Evolutionary conservation across 2,113 vertebrate genomes (phyloP).

Genomic region (Saiga tatarica): DNA sequence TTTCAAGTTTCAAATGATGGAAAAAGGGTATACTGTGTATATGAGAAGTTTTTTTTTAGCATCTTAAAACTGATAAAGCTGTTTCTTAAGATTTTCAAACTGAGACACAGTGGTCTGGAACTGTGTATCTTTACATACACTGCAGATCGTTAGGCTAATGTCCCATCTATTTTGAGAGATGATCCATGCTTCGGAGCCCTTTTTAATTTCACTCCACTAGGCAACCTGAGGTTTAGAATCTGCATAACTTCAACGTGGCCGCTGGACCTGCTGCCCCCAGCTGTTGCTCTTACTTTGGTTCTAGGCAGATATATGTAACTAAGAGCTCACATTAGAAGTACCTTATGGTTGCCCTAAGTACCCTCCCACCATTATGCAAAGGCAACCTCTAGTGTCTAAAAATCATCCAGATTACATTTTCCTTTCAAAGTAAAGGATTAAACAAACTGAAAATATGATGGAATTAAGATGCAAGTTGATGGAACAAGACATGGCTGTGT

Average conservation of each 20-base stretch:
- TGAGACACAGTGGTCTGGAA: background rate
- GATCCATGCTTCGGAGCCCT: background rate
- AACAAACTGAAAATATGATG: background rate
- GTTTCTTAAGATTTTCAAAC: background rate
- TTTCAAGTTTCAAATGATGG: background rate
- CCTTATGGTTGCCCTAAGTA: background rate
- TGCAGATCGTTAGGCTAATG: background rate
- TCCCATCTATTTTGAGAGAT: background rate
- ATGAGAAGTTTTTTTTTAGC: background rate
- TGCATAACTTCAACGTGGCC: background rate
- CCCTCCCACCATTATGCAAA: background rate
- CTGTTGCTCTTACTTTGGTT: no score
- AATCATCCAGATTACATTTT: background rate
- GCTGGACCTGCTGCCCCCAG: background rate
- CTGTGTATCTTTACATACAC: background rate
- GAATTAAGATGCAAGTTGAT: constrained; percentile 13
- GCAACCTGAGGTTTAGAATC: background rate
- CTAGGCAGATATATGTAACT: background rate
- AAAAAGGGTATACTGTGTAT: background rate
- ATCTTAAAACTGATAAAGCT: background rate
- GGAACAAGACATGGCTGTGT: background rate
- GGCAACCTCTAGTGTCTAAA: background rate
- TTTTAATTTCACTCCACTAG: background rate
- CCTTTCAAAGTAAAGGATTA: background rate
- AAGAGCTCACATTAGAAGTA: background rate